A percentile compares a stretch with the other conserved stretches of the same genome.
These are phyloP conservation scores for Ornithoptera alexandrae DNA, from an alignment of 2,888 invertebrate species.

Conservation along the genomic window DNA sequence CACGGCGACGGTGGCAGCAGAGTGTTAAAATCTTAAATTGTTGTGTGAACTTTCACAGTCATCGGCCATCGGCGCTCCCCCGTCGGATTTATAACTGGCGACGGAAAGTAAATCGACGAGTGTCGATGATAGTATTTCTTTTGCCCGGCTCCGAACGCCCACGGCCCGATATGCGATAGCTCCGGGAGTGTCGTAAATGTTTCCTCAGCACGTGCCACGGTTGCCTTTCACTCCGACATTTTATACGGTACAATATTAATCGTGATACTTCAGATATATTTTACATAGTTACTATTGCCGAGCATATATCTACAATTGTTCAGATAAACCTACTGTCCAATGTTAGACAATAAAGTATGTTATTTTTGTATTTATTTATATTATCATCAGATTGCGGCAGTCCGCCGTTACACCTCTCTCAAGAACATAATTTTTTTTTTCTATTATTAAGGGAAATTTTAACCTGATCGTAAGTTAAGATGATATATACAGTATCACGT, in stretches of 20 bases:
- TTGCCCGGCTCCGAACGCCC: conserved; percentile 47
- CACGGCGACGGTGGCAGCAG: conserved; percentile 54
- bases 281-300: conserved; percentile 11
- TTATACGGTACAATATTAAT: conserved; percentile 19
- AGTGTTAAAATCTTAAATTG: conserved; percentile 77
- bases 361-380: too few relatives aligned
- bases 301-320: too few relatives aligned
- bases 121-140: conserved; percentile 44
- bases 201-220: conserved; percentile 62
- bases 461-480: too few relatives aligned
- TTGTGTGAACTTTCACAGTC: conserved; percentile 79
- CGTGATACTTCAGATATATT: conserved; percentile 24
- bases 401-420: too few relatives aligned
- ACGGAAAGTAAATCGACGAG: conserved; percentile 46
- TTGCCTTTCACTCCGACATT: conserved; percentile 39
- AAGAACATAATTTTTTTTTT: too few relatives aligned
- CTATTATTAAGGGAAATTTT: too few relatives aligned
- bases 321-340: too few relatives aligned
- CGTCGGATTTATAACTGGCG: conserved; percentile 58
- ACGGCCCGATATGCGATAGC: conserved; percentile 46
- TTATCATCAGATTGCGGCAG: too few relatives aligned
- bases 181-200: conserved; percentile 37
- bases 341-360: too few relatives aligned
- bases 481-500: too few relatives aligned
- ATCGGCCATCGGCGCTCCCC: conserved; percentile 51